Evolutionary conservation across 2,113 vertebrate genomes (phyloP).

Genomic region (Anguilla rostrata): DNA sequence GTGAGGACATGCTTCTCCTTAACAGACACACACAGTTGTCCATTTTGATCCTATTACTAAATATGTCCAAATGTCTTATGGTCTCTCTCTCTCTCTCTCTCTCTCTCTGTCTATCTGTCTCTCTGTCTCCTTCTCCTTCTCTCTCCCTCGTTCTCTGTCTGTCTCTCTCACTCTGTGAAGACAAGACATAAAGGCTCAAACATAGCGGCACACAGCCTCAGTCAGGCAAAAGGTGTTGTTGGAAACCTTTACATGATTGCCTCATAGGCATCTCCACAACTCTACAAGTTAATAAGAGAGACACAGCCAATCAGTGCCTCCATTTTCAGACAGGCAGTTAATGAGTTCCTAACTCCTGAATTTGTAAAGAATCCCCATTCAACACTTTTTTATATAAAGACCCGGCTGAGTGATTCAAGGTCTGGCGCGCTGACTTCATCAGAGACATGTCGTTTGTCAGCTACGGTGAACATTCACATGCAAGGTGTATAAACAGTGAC

Average conservation of each 20-base stretch:
- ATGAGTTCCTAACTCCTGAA: background rate
- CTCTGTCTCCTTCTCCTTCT: too few species aligned
- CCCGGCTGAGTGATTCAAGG: background rate
- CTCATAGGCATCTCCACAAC: background rate
- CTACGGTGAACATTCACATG: too few species aligned
- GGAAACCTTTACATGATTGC: background rate
- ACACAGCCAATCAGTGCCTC: background rate
- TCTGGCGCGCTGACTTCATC: background rate
- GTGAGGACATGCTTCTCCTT: background rate
- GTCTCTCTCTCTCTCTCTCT: background rate
- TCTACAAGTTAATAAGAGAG: background rate
- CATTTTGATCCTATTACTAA: background rate
- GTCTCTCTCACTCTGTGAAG: too few species aligned
- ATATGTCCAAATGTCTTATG: background rate
- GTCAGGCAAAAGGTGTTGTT: background rate
- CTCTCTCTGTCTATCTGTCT: too few species aligned
- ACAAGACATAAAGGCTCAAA: too few species aligned
- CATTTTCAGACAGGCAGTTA: background rate
- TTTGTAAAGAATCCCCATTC: background rate
- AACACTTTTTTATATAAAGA: background rate
- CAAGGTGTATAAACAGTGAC: too few species aligned
- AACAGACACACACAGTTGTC: too few species aligned
- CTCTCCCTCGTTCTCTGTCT: too few species aligned
- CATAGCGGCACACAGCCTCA: background rate
- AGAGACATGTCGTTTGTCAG: too few species aligned